Evolutionary conservation across 2,113 vertebrate genomes (phyloP).

Genomic region (Campylomormyrus numenius): DNA sequence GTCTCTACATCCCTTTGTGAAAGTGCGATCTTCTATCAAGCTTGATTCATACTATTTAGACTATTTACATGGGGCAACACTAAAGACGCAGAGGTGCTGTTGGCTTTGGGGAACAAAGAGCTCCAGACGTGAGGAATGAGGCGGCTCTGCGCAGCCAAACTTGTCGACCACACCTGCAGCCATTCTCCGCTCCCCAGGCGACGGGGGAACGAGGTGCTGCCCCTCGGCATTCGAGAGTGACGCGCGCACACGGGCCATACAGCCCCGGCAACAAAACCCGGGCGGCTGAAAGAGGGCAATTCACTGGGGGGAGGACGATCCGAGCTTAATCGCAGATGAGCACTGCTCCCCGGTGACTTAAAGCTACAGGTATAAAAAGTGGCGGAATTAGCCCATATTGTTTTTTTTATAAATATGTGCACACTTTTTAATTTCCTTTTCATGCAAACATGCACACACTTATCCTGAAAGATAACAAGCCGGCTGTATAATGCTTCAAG

Average conservation of each 20-base stretch:
- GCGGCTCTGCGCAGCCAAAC: neutral
- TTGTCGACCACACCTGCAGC: conserved; percentile 6
- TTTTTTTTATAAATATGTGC: neutral
- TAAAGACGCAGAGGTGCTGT: neutral
- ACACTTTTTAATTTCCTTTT: neutral
- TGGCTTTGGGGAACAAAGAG: neutral
- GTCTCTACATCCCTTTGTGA: neutral
- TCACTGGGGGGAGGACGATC: neutral
- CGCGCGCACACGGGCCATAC: neutral
- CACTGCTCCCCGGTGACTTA: neutral
- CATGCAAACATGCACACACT: neutral
- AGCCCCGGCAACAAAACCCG: neutral
- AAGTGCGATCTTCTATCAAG: neutral
- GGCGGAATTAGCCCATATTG: neutral
- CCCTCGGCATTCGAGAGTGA: neutral
- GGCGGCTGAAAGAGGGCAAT: neutral
- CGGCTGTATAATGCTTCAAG: neutral
- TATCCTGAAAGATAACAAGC: neutral
- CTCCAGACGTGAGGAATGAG: neutral
- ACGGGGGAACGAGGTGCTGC: neutral
- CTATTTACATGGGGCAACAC: neutral
- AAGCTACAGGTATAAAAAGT: neutral
- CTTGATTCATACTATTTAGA: neutral
- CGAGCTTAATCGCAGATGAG: neutral
- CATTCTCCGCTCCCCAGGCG: neutral